Percentiles rank a stretch among this genome's conserved stretches.
Evolutionary conservation across 2,888 invertebrate genomes (phyloP).

Genomic region (Thecocarcelia acutangulata): DNA sequence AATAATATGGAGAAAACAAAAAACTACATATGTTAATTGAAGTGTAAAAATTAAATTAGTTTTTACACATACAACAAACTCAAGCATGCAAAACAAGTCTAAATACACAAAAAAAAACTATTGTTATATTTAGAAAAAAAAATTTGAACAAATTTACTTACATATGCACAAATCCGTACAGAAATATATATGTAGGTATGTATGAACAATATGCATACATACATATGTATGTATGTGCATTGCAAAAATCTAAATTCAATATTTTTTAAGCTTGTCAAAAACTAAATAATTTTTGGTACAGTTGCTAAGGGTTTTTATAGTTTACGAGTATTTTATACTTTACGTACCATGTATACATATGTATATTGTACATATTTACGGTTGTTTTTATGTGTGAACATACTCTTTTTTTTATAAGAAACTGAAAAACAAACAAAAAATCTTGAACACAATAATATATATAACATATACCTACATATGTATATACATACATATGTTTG

Average conservation of each 20-base stretch:
- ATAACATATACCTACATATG: too few species aligned
- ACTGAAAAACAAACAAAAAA: too few species aligned
- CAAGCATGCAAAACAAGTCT: neutral
- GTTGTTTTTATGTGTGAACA: too few species aligned
- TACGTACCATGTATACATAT: neutral
- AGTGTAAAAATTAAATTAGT: conserved; percentile 70
- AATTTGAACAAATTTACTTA: neutral
- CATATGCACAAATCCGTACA: neutral
- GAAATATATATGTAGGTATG: neutral
- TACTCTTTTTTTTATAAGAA: too few species aligned
- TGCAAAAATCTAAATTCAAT: conserved; percentile 51
- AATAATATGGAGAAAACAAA: conserved; percentile 50
- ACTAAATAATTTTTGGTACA: conserved; percentile 62
- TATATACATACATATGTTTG: conserved; percentile 15
- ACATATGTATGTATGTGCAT: neutral
- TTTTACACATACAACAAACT: conserved; percentile 45
- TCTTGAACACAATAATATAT: too few species aligned
- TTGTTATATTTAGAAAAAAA: conserved; percentile 39
- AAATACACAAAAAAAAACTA: conserved; percentile 40
- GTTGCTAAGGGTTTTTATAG: conserved; percentile 65
- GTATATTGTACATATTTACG: neutral
- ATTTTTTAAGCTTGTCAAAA: conserved; percentile 64
- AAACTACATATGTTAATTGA: conserved; percentile 69
- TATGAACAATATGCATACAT: neutral
- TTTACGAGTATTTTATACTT: conserved; percentile 37